A percentile compares a stretch with the other conserved stretches of the same genome.
phyloP scores from a whole-genome alignment of 2,797 vertebrate genomes.

The Thunnus albacares region DNA sequence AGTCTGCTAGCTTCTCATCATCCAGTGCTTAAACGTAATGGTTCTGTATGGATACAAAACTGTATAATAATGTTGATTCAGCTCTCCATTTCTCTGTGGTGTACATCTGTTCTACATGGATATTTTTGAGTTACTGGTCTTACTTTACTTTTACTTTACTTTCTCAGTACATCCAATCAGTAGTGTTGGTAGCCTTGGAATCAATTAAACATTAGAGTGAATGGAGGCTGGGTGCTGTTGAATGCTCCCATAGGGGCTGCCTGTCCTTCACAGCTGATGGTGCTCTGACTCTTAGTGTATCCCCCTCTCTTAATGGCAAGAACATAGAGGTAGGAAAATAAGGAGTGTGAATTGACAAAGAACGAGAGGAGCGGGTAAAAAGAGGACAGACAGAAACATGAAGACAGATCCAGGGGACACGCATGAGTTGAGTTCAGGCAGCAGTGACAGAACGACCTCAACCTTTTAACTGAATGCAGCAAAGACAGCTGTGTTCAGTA shows the following conservation, averaged over 20 bases:
- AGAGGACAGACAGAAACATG: not conserved
- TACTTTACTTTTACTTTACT: not conserved
- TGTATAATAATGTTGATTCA: not conserved
- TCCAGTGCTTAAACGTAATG: too few species aligned
- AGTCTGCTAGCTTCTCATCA: not conserved
- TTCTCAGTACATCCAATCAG: not conserved
- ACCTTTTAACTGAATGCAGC: too few species aligned
- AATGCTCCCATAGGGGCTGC: constrained; percentile 31
- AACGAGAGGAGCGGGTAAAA: not conserved
- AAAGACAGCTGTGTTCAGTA: not conserved
- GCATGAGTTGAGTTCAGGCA: not conserved
- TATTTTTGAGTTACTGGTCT: not conserved
- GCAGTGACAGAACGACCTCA: not conserved
- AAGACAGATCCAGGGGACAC: not conserved
- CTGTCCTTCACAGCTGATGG: constrained; percentile 43
- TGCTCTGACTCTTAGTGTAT: not conserved
- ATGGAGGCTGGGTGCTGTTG: constrained; percentile 17
- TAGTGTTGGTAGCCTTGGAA: constrained; percentile 13
- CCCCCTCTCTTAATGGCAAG: not conserved
- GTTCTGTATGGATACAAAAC: not conserved
- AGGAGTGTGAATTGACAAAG: not conserved
- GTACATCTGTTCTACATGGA: not conserved
- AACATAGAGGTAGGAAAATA: not conserved
- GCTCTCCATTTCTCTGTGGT: not conserved
- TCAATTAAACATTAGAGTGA: constrained; percentile 39